phyloP scores from a whole-genome alignment of 1,140 invertebrate species.

The Trichonephila clavipes region DNA sequence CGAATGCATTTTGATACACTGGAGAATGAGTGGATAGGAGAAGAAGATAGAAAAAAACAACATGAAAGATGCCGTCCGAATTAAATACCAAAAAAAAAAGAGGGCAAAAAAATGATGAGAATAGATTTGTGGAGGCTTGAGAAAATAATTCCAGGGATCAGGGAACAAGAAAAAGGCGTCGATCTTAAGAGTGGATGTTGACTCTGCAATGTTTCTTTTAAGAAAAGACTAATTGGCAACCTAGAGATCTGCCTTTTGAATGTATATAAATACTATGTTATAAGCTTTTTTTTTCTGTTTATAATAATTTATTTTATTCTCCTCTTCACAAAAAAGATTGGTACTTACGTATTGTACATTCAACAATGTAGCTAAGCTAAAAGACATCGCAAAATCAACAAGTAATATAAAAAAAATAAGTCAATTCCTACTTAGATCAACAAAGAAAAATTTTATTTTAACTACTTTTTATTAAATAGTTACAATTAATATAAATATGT shows the following conservation, averaged over 20 bases:
- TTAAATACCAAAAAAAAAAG: not conserved
- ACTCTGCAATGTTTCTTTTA: not conserved
- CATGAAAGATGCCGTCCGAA: not conserved
- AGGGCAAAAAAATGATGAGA: not conserved
- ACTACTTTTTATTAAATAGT: too few species aligned
- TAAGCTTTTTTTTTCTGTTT: not conserved
- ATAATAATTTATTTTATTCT: not conserved
- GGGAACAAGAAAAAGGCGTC: constrained; percentile 28
- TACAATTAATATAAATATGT: too few species aligned
- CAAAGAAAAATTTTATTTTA: too few species aligned
- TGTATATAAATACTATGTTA: not conserved
- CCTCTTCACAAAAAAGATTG: not conserved
- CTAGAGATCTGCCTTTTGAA: not conserved
- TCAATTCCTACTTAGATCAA: too few species aligned
- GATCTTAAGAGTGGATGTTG: not conserved
- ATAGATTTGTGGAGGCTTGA: not conserved
- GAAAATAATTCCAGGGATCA: not conserved
- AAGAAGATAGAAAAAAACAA: not conserved
- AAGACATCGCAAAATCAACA: too few species aligned
- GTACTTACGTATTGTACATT: too few species aligned
- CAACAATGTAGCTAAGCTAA: too few species aligned
- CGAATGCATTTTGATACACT: constrained; percentile 14
- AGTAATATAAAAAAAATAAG: too few species aligned
- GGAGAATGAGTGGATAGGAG: not conserved
- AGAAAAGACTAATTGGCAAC: not conserved